Evolutionary conservation across 2,113 vertebrate genomes (phyloP), one percentile per base, ranked within the genome.

Genomic region (Hyperoodon ampullatus): DNA sequence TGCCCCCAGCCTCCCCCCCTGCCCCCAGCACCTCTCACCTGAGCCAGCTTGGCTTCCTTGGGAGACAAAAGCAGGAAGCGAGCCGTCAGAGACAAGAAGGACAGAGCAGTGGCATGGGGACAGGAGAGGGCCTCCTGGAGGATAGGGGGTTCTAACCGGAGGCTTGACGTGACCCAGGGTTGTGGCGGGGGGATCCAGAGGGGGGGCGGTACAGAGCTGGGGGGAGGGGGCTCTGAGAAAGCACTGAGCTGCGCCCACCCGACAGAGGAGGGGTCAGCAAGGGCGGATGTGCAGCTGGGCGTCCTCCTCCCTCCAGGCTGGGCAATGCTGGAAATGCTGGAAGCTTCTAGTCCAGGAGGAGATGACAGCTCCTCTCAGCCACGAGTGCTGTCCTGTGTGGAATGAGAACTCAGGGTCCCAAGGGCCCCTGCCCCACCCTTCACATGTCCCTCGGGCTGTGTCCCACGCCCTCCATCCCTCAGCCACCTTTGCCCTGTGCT

Each of bases 201-300:
- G 24, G 23, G 23, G 39, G 26, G 2, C 6, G 19, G 18, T 58
- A 58, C 55, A 58, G 55, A 18, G 18, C 19, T 3, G 7, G 7
- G 1, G 19, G 3, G 53, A 53, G 35, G 58, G 0, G 13, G 21
- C 86, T 55, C 47, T 44, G n/a, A 61, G 35, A 70, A 16, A 66
- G 33, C 26, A 0, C 8, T 0, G 2, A 39, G 13, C 47, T 28
- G 58, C 0, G 1, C 30, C 68, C 9, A 0, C 33, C 2, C 3
- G 42, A 47, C 8, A 0, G 10, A 63, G 35, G 75, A 58, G 65
- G 74, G 21, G 9, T 53, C 66, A 42, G 4, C 3, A 3, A 26
- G 10, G 50, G 4, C 19, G 24, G 47, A 13, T 1, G 0, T 18
- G 19, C 44, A 33, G 60, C 33, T 39, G 4, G 16, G 55, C 16